Evolutionary conservation across 2,797 vertebrate genomes (phyloP).

Genomic region (Danio jaintianensis): DNA sequence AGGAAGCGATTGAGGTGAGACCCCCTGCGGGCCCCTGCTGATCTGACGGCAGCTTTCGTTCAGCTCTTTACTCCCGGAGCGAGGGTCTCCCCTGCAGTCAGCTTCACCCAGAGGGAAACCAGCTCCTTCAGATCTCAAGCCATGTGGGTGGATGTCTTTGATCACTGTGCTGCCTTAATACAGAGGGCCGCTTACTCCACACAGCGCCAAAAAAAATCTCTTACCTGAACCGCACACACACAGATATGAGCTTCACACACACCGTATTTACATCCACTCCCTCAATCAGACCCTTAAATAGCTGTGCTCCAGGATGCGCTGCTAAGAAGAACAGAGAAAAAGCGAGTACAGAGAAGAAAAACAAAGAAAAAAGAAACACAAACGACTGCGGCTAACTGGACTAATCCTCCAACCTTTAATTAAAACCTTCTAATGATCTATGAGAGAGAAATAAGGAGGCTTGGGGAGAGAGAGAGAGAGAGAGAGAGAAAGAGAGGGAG

Average conservation of each 20-base stretch:
- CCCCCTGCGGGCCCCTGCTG: constrained; percentile 30
- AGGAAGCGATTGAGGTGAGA: constrained; percentile 29
- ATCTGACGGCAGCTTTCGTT: constrained; percentile 56
- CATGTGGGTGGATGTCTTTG: constrained; percentile 74
- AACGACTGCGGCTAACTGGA: constrained; percentile 62
- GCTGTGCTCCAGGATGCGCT: constrained; percentile 62
- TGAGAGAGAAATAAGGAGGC: constrained; percentile 30
- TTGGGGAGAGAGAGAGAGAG: constrained; percentile 43
- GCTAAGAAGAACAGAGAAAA: constrained; percentile 43
- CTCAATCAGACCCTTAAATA: constrained; percentile 49
- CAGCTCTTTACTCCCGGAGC: constrained; percentile 59
- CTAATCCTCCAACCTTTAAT: constrained; percentile 76
- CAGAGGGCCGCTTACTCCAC: constrained; percentile 45
- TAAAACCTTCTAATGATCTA: constrained; percentile 77
- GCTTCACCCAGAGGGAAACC: constrained; percentile 46
- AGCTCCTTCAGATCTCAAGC: constrained; percentile 66
- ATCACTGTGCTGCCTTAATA: constrained; percentile 69
- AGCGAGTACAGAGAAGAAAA: constrained; percentile 51
- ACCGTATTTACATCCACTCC: constrained; percentile 43
- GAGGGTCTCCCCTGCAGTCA: constrained; percentile 47
- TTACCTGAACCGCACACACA: constrained; percentile 48
- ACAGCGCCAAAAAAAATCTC: constrained; percentile 36
- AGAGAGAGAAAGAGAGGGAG: constrained; percentile 44
- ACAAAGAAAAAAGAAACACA: constrained; percentile 63
- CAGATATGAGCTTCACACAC: constrained; percentile 33